Evolutionary conservation across 2,888 invertebrate species (phyloP), one percentile per base, ranked within the genome.

Genomic region (Hyposoter didymator): DNA sequence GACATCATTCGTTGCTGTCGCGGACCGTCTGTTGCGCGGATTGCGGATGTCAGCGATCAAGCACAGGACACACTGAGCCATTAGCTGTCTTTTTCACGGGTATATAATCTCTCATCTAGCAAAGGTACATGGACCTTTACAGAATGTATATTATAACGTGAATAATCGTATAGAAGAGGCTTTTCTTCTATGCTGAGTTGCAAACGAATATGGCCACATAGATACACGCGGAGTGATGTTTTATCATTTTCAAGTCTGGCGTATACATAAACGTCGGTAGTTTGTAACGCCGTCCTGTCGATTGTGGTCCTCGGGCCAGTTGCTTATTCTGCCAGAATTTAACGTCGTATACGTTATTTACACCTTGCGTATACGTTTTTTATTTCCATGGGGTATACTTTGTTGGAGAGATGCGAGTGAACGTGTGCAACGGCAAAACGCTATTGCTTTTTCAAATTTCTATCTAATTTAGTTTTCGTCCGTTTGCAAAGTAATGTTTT

Each of bases 51-150:
- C 82, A 80, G 79, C 84, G 75, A 84, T 85, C 82, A 85, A 75
- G 69, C 55, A 43, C 82, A 45, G 69, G 84, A 85, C 78, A 85
- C 69, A 81, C 66, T 43, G 62, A 67, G 52, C 74, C 84, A 82
- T 85, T 85, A 85, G 82, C 78, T 79, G 74, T 76, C 70, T 82
- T 85, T 82, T 85, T 85, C 82, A 55, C 82, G 82, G 78, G 39
- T 82, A 59, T 79, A 75, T 75, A 74, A 82, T 84, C 80, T 75
- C 75, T 80, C 75, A 70, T 80, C 69, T 64, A 49, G 70, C 75
- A 72, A 74, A 59, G 45, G 74, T 76, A 75, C 74, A 74, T 49
- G 69, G 14, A 39, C 74, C 70, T 69, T 19, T 52, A 72, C 59
- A 70, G 45, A 66, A 76, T 80, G 67, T 76, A 47, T 72, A 75